Evolutionary conservation across 1,140 invertebrate species (phyloP).

Genomic region (Bombus turneri): DNA sequence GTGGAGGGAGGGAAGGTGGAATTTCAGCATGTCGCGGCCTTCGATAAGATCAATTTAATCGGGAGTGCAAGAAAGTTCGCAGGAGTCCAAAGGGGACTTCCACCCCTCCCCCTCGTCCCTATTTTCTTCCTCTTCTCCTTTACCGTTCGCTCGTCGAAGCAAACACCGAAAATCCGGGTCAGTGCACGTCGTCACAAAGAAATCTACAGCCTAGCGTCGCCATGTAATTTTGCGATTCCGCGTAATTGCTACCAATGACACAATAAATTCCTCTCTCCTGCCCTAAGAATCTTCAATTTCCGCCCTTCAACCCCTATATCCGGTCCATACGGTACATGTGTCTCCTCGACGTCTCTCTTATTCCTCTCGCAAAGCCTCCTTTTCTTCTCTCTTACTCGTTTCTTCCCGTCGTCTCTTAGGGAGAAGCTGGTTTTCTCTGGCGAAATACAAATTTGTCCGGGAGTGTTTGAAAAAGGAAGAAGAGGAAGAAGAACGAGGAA

Average conservation of each 20-base stretch:
- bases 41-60: constrained; percentile 19
- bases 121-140: not conserved
- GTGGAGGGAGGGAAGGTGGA: too few relatives aligned
- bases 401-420: not conserved
- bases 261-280: constrained; percentile 14
- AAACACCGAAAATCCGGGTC: constrained; percentile 29
- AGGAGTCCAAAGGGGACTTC: not conserved
- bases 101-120: not conserved
- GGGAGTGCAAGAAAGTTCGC: not conserved
- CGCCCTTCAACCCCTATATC: not conserved
- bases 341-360: not conserved
- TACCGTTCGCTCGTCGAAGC: not conserved
- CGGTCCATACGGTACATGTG: not conserved
- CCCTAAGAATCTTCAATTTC: not conserved
- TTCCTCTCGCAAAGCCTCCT: not conserved
- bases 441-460: constrained; percentile 29
- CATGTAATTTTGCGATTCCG: constrained; percentile 25
- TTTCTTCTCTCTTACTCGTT: too few relatives aligned
- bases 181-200: constrained; percentile 34
- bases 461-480: not conserved
- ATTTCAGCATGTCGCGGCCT: not conserved
- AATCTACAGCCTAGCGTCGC: not conserved
- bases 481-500: not conserved
- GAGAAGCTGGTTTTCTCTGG: constrained; percentile 1
- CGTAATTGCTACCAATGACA: constrained; percentile 37